Conservation (phyloP, 1,140 invertebrate genomes). For the Ceratina japonica region DNA sequence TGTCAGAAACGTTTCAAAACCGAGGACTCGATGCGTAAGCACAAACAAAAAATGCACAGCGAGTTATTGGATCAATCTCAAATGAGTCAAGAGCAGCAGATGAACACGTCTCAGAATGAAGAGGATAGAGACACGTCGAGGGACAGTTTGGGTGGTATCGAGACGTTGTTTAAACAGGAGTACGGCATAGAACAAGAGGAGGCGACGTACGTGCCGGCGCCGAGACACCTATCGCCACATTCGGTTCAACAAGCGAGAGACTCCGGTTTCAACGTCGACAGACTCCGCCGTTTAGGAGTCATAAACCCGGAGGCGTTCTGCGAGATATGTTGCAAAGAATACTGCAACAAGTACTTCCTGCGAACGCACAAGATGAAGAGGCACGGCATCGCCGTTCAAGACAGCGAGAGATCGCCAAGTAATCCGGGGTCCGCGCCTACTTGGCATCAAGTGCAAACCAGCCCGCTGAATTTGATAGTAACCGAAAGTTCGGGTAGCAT, state of each 20-base stretch:
- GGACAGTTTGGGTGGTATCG: constrained; percentile 72
- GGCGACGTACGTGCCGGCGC: constrained; percentile 79
- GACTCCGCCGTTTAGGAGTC: constrained; percentile 87
- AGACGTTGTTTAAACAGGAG: constrained; percentile 74
- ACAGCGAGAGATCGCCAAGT: constrained; percentile 78
- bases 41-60: constrained; percentile 78
- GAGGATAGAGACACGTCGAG: constrained; percentile 45
- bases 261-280: constrained; percentile 84
- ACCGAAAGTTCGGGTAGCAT: constrained; percentile 72
- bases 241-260: constrained; percentile 83
- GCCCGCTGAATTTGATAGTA: constrained; percentile 84
- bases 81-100: constrained; percentile 38
- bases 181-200: constrained; percentile 81
- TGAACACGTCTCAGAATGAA: constrained; percentile 42
- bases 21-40: constrained; percentile 79
- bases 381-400: constrained; percentile 85
- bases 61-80: constrained; percentile 59
- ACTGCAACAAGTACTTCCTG: constrained; percentile 96
- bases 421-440: constrained; percentile 70
- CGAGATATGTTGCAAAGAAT: constrained; percentile 96
- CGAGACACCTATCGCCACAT: constrained; percentile 82
- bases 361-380: constrained; percentile 93
- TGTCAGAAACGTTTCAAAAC: constrained; percentile 80
- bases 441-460: constrained; percentile 81
- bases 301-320: constrained; percentile 94